Evolutionary conservation across 2,113 vertebrate genomes (phyloP).

Genomic region (Odocoileus virginianus): DNA sequence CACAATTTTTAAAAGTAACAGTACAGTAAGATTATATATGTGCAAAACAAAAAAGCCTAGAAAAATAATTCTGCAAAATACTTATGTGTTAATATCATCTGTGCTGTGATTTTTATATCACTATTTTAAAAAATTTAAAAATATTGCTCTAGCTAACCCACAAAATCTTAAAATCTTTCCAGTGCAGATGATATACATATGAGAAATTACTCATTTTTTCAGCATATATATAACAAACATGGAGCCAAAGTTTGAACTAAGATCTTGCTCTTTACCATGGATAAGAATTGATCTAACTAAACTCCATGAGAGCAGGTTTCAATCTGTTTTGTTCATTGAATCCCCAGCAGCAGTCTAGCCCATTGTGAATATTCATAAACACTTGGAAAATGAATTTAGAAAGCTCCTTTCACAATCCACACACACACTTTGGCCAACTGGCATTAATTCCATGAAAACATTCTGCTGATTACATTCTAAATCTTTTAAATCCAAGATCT

Average conservation of each 20-base stretch:
- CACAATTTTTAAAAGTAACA: not conserved
- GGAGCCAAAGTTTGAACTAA: not conserved
- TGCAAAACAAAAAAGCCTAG: not conserved
- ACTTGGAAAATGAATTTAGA: not conserved
- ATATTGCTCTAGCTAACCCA: not conserved
- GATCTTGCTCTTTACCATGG: not conserved
- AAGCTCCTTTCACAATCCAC: not conserved
- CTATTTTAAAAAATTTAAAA: not conserved
- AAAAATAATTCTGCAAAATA: not conserved
- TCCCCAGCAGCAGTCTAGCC: not conserved
- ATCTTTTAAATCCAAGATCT: not conserved
- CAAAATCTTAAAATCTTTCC: not conserved
- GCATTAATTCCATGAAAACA: not conserved
- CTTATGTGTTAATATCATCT: not conserved
- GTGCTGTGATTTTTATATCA: not conserved
- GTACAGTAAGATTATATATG: not conserved
- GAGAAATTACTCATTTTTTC: not conserved
- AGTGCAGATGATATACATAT: not conserved
- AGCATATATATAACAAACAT: not conserved
- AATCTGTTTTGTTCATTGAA: not conserved
- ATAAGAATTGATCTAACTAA: not conserved
- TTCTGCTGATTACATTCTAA: slow-evolving; percentile 4
- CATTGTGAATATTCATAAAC: not conserved
- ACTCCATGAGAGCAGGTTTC: not conserved
- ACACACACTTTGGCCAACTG: not conserved